Percentiles rank a stretch among this genome's conserved stretches.
These are phyloP conservation scores for Crenuchus spilurus DNA, from an alignment of 2,797 vertebrate species.

Conservation along the genomic window DNA sequence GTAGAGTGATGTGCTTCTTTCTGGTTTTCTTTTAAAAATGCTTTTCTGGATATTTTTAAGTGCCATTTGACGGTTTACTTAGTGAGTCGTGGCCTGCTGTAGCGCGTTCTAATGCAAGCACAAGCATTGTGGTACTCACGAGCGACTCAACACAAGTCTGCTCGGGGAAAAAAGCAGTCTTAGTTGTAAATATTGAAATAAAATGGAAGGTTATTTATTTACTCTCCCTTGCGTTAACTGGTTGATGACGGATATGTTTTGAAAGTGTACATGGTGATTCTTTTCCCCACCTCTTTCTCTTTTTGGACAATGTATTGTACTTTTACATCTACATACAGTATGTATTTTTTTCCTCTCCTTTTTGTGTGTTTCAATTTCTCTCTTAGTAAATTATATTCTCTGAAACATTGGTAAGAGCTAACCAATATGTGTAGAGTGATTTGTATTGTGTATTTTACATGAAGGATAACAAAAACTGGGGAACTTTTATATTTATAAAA, in stretches of 20 bases:
- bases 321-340: constrained; percentile 82
- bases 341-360: constrained; percentile 68
- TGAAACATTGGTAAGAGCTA: constrained; percentile 92
- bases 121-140: constrained; percentile 88
- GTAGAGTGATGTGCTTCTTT: constrained; percentile 75
- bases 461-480: constrained; percentile 86
- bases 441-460: constrained; percentile 99
- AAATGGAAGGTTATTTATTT: constrained; percentile 90
- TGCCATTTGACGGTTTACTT: constrained; percentile 97
- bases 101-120: constrained; percentile 94
- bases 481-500: constrained; percentile 99
- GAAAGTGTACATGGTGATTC: constrained; percentile 88
- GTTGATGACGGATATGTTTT: constrained; percentile 90
- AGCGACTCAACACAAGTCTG: background rate
- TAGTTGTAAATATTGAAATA: constrained; percentile 87
- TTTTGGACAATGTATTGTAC: constrained; percentile 95
- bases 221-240: constrained; percentile 87
- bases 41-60: constrained; percentile 82
- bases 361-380: constrained; percentile 82
- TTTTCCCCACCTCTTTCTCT: constrained; percentile 46
- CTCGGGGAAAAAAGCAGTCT: constrained; percentile 76
- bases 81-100: constrained; percentile 93
- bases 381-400: constrained; percentile 95
- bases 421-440: constrained; percentile 96
- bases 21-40: constrained; percentile 60